Percentiles rank a stretch among this genome's conserved stretches.
Evolutionary conservation across 2,797 vertebrate species (phyloP).

Genomic region (Tauraco hartlaubi): DNA sequence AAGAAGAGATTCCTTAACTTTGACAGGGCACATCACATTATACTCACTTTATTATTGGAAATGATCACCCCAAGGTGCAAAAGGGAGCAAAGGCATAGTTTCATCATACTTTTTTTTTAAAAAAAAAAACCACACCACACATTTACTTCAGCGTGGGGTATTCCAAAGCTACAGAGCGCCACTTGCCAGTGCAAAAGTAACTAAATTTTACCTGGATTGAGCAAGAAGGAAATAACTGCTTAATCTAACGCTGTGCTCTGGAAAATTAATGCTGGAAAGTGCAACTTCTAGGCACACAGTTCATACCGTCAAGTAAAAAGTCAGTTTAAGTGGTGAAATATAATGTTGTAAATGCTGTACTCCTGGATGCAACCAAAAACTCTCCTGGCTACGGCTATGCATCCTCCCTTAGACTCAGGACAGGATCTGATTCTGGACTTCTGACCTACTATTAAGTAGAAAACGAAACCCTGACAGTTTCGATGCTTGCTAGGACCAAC

Average conservation of each 20-base stretch:
- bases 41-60: conserved; percentile 73
- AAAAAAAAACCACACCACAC: neutral
- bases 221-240: neutral
- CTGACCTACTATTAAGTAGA: neutral
- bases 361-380: neutral
- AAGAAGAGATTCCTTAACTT: conserved; percentile 68
- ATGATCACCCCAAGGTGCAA: conserved; percentile 69
- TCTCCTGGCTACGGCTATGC: neutral
- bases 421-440: neutral
- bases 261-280: neutral
- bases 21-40: conserved; percentile 73
- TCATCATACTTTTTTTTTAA: neutral
- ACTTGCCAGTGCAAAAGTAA: conserved; percentile 30
- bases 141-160: neutral
- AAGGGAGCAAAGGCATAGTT: conserved; percentile 44
- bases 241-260: neutral
- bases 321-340: neutral
- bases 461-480: neutral
- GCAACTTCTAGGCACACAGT: neutral
- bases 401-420: neutral
- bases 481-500: neutral
- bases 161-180: conserved; percentile 61
- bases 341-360: neutral
- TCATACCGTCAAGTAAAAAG: neutral
- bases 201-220: neutral